Conservation (phyloP, 1,140 invertebrate species). For the Callitettix versicolor region DNA sequence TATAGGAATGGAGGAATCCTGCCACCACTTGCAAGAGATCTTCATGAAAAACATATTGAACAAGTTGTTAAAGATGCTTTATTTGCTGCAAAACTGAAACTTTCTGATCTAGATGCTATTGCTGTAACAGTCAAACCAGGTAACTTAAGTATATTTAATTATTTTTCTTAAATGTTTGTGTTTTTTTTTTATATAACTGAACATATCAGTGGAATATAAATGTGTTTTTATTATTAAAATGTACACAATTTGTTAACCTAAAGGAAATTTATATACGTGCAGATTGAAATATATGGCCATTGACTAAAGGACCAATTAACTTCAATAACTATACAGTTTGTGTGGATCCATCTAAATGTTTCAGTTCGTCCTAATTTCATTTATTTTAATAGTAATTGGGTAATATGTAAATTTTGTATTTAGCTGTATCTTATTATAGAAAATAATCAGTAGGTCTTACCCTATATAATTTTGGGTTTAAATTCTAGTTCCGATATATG, state of each 20-base stretch:
- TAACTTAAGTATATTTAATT: constrained; percentile 17
- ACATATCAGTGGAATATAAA: neutral
- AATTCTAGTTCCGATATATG: too few species aligned
- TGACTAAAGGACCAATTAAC: constrained; percentile 7
- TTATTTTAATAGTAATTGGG: too few species aligned
- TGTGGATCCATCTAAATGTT: too few species aligned
- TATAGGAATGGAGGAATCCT: constrained; percentile 87
- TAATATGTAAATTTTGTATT: too few species aligned
- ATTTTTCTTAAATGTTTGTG: neutral
- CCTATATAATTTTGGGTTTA: too few species aligned
- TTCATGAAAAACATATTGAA: constrained; percentile 74
- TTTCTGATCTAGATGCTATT: constrained; percentile 78
- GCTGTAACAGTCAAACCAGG: constrained; percentile 84
- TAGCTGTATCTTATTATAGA: too few species aligned
- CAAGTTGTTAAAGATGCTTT: constrained; percentile 59
- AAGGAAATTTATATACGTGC: neutral
- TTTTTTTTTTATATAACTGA: neutral
- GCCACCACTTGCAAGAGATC: constrained; percentile 67
- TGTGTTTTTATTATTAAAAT: neutral
- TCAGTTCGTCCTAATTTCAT: too few species aligned
- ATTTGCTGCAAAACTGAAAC: constrained; percentile 44
- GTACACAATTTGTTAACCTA: neutral
- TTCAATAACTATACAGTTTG: too few species aligned
- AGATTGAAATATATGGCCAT: neutral
- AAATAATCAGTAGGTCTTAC: too few species aligned